Evolutionary conservation across 2,113 vertebrate genomes (phyloP).

Genomic region (Dissostichus mawsoni): DNA sequence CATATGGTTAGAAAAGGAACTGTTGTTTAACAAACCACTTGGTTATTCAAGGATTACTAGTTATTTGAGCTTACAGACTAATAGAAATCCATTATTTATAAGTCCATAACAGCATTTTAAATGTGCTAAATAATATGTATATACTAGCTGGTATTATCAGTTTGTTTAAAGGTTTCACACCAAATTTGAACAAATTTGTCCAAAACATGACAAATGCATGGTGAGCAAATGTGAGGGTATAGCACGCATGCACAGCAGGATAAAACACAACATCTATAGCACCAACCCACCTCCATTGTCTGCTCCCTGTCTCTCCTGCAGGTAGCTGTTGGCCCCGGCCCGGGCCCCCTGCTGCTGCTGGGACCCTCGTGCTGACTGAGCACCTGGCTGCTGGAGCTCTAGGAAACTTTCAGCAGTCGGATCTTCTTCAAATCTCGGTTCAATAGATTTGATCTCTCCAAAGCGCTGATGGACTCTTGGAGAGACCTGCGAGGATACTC

Average conservation of each 20-base stretch:
- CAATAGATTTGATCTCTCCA: background rate
- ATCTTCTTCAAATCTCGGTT: slow-evolving; percentile 6
- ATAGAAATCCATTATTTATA: background rate
- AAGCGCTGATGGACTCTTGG: background rate
- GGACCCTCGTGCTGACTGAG: background rate
- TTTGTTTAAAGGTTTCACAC: background rate
- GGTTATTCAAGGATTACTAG: background rate
- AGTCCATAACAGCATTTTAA: background rate
- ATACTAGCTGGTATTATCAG: background rate
- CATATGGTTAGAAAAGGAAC: background rate
- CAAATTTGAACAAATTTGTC: background rate
- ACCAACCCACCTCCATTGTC: slow-evolving; percentile 16
- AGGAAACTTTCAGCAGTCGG: slow-evolving; percentile 10
- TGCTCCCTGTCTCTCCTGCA: background rate
- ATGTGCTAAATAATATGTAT: background rate
- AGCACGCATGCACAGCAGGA: background rate
- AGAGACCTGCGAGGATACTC: slow-evolving; percentile 29
- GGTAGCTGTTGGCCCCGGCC: slow-evolving; percentile 9
- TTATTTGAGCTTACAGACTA: background rate
- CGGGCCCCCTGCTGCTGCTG: slow-evolving; percentile 26
- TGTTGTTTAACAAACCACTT: background rate
- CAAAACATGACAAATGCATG: background rate
- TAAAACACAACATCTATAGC: background rate
- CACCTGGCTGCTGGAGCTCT: slow-evolving; percentile 13
- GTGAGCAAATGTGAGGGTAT: background rate